Base-by-base conservation (phyloP, 2,888 invertebrate species). In the Horisme vitalbata region DNA sequence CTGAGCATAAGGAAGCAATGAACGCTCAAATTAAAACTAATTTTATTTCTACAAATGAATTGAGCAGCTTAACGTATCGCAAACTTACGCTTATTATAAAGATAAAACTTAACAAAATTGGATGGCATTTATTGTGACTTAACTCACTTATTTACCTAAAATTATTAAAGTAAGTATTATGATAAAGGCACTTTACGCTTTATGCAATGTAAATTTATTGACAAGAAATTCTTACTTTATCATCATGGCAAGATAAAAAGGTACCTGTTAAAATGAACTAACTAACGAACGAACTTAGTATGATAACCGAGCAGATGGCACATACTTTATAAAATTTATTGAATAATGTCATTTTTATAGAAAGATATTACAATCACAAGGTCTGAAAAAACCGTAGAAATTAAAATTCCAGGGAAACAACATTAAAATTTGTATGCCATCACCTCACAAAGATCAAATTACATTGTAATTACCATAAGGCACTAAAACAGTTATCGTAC, bases 101-200 rank as follows among this genome's bases (percentile, higher is more conserved):
- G 54, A 59, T 52, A 87, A 87, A 89, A 87, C 88, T 89, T 87
- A 89, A 88, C 88, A 87, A 88, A 44, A 87, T 83, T 88, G 88
- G 88, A 89, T 89, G 89, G 89, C 89, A 89, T 89, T 86, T 84
- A 83, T 84, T 83, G 84, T 88, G 88, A 89, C 89, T 89, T 89
- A 89, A 85, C 86, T 79, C 83, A 82, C 88, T 88, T 88, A 89
- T 38, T 75, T 65, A 79, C 65, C 73, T 76, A 74, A 66, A 77
- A 75, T 76, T 73, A 75, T 74, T 73, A 80, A 80, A 68, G 75
- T 80, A 79, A 78, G 82, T 79, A 82, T 81, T 81, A 86, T 76
- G 82, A 82, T 76, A 75, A 87, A 85, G 88, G 86, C 86, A 87
- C 85, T 79, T 83, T 66, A 82, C 69, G 72, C 74, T 75, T 79